Percentiles rank a stretch among this genome's conserved stretches.
Conservation (phyloP, 2,888 invertebrate genomes). For the Trichogramma evanescens region DNA sequence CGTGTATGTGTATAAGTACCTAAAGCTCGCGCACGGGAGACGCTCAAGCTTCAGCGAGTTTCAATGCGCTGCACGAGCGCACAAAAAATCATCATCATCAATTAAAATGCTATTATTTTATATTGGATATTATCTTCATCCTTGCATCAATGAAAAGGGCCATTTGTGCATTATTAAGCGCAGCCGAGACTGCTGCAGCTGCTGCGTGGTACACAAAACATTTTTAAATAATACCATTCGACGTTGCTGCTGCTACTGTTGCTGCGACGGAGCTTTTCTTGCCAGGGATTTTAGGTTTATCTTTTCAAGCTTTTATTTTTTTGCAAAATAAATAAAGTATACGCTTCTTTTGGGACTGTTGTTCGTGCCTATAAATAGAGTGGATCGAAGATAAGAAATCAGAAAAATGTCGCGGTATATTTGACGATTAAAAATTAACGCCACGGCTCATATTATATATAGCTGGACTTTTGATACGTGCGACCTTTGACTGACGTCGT, state of each 20-base stretch:
- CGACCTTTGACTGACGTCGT: slow-evolving; percentile 32
- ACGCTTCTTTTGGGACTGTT: too few species aligned
- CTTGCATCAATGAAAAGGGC: background rate
- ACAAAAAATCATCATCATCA: slow-evolving; percentile 4
- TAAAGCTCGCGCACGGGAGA: background rate
- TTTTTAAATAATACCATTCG: slow-evolving; percentile 7
- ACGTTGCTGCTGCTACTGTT: too few species aligned
- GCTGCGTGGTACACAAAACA: slow-evolving; percentile 3
- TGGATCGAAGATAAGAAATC: too few species aligned
- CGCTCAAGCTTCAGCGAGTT: background rate
- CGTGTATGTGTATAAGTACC: background rate
- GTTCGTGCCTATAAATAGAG: too few species aligned
- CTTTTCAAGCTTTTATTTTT: too few species aligned
- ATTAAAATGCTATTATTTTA: slow-evolving; percentile 19
- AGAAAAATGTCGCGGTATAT: too few species aligned
- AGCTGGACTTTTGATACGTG: slow-evolving; percentile 18
- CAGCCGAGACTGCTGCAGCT: background rate
- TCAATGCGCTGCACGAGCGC: too few species aligned
- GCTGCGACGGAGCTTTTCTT: too few species aligned
- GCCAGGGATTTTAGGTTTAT: too few species aligned
- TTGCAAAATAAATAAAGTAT: too few species aligned
- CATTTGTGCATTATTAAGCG: slow-evolving; percentile 13
- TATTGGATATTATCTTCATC: slow-evolving; percentile 10
- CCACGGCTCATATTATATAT: too few species aligned
- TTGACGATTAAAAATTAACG: too few species aligned